Evolutionary conservation across 2,113 vertebrate genomes (phyloP), one percentile per base, ranked within the genome.

Genomic region (Gorsachius goisagi): DNA sequence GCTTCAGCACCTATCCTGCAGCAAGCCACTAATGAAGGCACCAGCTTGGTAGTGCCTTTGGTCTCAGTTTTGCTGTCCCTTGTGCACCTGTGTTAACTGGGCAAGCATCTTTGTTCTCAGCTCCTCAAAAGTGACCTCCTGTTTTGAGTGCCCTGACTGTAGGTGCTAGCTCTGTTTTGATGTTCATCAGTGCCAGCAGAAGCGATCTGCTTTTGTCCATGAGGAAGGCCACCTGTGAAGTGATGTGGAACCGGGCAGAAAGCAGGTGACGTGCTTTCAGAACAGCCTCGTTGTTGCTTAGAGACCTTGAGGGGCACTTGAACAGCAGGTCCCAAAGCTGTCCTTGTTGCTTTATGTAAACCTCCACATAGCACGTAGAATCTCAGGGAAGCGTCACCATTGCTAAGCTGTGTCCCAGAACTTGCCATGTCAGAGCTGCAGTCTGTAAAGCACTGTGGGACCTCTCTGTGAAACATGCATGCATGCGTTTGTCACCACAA

Each of bases 11-110:
- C 82, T 49, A 5, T 64, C 50, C 62, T 73, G n/a, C 49, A 64
- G 28, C 27, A 4, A 5, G 2, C 20, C 3, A 3, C 24, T 47
- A 55, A 55, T 13, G 41, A 50, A 67, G 37, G 27, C 26, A 55
- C 0, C 0, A 35, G 19, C 9, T 67, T 4, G 0, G 12, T 33
- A 22, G 16, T n/a, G 17, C 8, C 28, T 67, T 67, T 37, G 32
- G 47, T 67, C 53, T 52, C 0, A 0, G 49, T 75, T 58, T 76
- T 1, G 0, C 21, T 56, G 15, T 59, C 26, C 15, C 28, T 55
- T 33, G 5, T 63, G 39, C 22, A 23, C 15, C 35, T n/a, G 26
- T 39, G 14, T 30, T 33, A 77, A 66, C 18, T 9, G 69, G 35
- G 10, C 16, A 84, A 87, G 55, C 23, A 9, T 5, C 4, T 4